These are phyloP conservation scores for Gari tellinella DNA, from an alignment of 2,888 invertebrate genomes.

Conservation along the genomic window DNA sequence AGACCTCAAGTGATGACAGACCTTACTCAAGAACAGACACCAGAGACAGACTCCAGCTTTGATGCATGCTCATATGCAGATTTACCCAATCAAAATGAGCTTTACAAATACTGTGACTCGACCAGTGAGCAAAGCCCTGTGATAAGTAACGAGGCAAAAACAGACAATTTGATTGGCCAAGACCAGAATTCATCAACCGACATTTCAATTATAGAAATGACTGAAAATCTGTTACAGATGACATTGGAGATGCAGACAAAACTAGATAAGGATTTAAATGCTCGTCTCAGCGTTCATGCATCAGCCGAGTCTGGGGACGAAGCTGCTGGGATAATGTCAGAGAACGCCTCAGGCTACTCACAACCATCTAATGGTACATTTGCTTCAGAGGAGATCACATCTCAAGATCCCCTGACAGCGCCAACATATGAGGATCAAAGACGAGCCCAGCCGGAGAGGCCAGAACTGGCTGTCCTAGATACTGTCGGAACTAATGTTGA, in stretches of 20 bases:
- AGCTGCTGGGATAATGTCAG: constrained; percentile 2
- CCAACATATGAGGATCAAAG: not conserved
- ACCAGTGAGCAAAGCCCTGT: constrained; percentile 53
- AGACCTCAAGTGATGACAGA: constrained; percentile 41
- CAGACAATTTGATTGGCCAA: constrained; percentile 39
- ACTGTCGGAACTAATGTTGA: constrained; percentile 11
- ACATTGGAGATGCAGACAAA: constrained; percentile 64
- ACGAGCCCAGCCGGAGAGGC: not conserved
- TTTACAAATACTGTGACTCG: constrained; percentile 53
- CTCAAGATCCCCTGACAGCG: not conserved
- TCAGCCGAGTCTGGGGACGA: not conserved
- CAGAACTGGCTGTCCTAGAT: constrained; percentile 1
- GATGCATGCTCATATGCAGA: constrained; percentile 59
- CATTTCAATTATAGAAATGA: constrained; percentile 71
- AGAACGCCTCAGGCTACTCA: constrained; percentile 6
- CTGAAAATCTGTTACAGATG: constrained; percentile 73
- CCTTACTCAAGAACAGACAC: constrained; percentile 28
- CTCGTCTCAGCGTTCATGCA: not conserved
- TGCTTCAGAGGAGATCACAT: not conserved
- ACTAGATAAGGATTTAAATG: constrained; percentile 20
- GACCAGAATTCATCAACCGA: constrained; percentile 36
- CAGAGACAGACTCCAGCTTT: constrained; percentile 58
- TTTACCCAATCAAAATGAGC: constrained; percentile 55
- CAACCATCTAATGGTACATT: constrained; percentile 27
- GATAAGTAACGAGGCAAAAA: constrained; percentile 46